Conservation (phyloP, 2,113 vertebrate species). For the Cnemophilus loriae region DNA sequence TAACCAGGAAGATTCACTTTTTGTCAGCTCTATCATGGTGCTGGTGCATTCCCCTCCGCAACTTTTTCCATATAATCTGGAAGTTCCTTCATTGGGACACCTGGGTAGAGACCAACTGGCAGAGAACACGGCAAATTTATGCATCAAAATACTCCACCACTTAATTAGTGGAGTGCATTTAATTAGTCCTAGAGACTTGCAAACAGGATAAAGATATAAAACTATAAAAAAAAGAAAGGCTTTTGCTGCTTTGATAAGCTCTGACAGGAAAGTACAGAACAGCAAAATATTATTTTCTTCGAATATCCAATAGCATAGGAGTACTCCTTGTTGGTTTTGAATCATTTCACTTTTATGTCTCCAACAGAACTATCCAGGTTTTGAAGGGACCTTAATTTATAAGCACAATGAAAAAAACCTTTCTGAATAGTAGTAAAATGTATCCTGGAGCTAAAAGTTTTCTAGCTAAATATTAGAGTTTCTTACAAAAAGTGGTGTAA, state of each 20-base stretch:
- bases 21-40: background rate
- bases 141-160: background rate
- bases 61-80: background rate
- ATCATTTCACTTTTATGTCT: background rate
- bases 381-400: background rate
- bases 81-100: background rate
- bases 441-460: background rate
- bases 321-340: background rate
- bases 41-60: accelerated
- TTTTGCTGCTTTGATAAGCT: background rate
- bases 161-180: too few relatives aligned
- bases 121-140: background rate
- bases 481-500: background rate
- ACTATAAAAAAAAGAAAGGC: background rate
- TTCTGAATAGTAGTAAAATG: background rate
- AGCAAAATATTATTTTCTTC: background rate
- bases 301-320: background rate
- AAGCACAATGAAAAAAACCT: background rate
- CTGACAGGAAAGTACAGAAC: background rate
- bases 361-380: background rate
- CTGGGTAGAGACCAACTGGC: background rate
- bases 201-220: background rate
- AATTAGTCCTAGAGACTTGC: background rate
- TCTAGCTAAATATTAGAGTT: background rate
- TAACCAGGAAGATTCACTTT: background rate